These are phyloP conservation scores for Parnassius glacialis DNA, from an alignment of 2,888 invertebrate genomes.

Conservation along the genomic window DNA sequence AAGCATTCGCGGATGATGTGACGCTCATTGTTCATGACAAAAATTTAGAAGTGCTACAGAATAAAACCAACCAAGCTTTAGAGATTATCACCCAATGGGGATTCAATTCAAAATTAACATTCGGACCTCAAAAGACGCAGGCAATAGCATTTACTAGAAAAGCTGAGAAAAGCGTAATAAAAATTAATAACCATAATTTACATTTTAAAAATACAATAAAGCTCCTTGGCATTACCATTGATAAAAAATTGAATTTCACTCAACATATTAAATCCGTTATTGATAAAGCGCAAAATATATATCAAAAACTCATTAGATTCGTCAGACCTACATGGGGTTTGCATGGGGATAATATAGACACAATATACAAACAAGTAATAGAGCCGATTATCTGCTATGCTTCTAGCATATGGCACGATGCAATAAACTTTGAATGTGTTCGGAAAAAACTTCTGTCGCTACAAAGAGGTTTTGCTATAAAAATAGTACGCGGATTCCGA, in stretches of 20 bases:
- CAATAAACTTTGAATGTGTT: neutral
- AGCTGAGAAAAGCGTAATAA: constrained; percentile 26
- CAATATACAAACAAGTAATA: constrained; percentile 27
- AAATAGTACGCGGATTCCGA: neutral
- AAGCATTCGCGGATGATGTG: constrained; percentile 28
- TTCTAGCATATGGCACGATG: constrained; percentile 18
- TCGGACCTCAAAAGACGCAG: constrained; percentile 21
- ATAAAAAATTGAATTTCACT: neutral
- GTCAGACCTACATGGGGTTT: constrained; percentile 13
- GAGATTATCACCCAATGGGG: constrained; percentile 20
- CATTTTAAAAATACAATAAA: constrained; percentile 9
- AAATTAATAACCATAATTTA: constrained; percentile 22
- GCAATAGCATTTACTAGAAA: constrained; percentile 14
- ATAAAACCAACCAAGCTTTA: constrained; percentile 4
- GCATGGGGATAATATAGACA: constrained; percentile 21
- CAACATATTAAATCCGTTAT: constrained; percentile 12
- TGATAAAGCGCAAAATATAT: constrained; percentile 19
- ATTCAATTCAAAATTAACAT: constrained; percentile 19
- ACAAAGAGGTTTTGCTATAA: constrained; percentile 2
- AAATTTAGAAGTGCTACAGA: neutral
- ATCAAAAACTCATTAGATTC: constrained; percentile 2
- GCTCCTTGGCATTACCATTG: neutral
- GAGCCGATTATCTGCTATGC: constrained; percentile 28
- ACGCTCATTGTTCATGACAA: constrained; percentile 20
- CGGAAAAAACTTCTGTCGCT: neutral